Conservation (phyloP, 1,140 invertebrate species). For the Myzus persicae region DNA sequence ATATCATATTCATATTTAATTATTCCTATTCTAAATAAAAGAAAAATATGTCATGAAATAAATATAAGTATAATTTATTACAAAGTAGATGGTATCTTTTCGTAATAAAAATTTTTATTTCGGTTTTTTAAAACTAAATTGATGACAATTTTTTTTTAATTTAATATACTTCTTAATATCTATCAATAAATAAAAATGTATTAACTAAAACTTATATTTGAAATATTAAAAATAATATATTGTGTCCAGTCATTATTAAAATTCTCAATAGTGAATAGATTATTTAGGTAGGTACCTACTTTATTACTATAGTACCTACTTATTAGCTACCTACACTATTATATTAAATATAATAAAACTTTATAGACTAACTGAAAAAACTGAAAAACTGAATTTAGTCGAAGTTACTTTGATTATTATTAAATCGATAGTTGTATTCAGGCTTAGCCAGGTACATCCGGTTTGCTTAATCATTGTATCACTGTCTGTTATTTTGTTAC, state of each 20-base stretch:
- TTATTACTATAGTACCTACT: too few species aligned
- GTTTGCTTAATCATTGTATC: not conserved
- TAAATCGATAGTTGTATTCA: too few species aligned
- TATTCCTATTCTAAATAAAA: too few species aligned
- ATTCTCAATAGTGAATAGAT: not conserved
- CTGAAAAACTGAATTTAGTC: not conserved
- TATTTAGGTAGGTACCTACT: too few species aligned
- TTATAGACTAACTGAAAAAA: too few species aligned
- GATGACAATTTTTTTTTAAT: not conserved
- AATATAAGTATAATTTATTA: too few species aligned
- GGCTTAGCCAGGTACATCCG: not conserved
- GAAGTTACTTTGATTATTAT: not conserved
- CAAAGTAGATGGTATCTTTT: too few species aligned
- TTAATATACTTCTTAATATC: not conserved
- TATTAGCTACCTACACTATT: not conserved
- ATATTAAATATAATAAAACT: not conserved
- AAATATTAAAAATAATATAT: not conserved
- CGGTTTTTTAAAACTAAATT: not conserved
- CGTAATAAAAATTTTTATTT: not conserved
- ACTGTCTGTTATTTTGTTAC: not conserved
- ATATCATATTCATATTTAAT: too few species aligned
- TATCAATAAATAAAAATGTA: too few species aligned
- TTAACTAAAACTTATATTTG: not conserved
- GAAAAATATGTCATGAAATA: too few species aligned
- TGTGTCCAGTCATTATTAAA: not conserved